Evolutionary conservation across 1,140 invertebrate genomes (phyloP), one percentile per base, ranked within the genome.

Genomic region (Megathymus violae): DNA sequence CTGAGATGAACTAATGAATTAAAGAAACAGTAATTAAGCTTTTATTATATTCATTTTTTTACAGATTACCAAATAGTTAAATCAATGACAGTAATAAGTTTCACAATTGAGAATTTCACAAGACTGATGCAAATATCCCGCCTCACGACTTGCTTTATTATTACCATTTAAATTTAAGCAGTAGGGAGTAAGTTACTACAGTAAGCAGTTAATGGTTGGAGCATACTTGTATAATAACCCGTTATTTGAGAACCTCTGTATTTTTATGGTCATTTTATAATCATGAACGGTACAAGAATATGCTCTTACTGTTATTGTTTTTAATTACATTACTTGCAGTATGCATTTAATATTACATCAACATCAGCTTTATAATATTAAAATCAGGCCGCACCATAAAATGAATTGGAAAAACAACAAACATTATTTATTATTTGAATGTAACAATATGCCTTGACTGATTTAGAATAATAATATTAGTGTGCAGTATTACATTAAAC

Each of bases 41-140:
- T 71, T 69, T 64, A 74, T 76, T 73, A 54, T 76, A 81, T 83
- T 83, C 67, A 74, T 78, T 84, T 87, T 52, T 81, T 76, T 82
- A 86, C 86, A 84, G 71, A 84, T 84, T 84, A 89, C 86, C 81
- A 88, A 86, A 91, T 85, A 87, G 75, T 81, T 83, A 69, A 85
- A 85, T 74, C 68, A 78, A 82, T 83, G 68, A 88, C 82, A 80
- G 78, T 83, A 80, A 86, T 83, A 74, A 83, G 86, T 88, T 89
- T 87, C 81, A 83, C 78, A 85, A 83, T 85, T 88, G 80, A 88
- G 74, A 89, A 89, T 87, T 89, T 86, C 87, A 91, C 86, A 91
- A 91, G 88, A 91, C 88, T 91, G 88, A 91, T 91, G 85, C 88
- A 89, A 91, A 91, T 91, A 84, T 91, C 88, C 88, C 88, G 87